A percentile compares a stretch with the other conserved stretches of the same genome.
These are phyloP conservation scores for Gymnocypris eckloni DNA, from an alignment of 2,797 vertebrate species.

Conservation along the genomic window DNA sequence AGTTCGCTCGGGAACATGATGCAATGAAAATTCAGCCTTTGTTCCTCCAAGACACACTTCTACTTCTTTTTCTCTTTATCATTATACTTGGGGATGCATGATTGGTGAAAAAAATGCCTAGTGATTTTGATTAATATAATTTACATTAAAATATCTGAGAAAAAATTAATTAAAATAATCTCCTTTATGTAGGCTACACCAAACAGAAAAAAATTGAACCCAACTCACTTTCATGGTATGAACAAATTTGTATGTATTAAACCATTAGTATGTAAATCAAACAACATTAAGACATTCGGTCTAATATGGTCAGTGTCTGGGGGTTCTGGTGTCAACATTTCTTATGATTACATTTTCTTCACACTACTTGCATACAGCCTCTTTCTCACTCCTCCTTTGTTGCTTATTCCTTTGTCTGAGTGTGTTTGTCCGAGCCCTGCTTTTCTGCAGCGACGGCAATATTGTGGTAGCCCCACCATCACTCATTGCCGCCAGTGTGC, in stretches of 20 bases:
- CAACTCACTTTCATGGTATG: not conserved
- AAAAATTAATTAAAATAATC: not conserved
- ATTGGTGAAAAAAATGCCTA: not conserved
- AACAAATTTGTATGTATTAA: not conserved
- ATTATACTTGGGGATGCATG: not conserved
- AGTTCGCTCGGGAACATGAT: not conserved
- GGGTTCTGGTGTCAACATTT: conserved; percentile 17
- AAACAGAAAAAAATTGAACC: not conserved
- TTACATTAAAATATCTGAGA: not conserved
- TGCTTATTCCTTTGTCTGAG: conserved; percentile 45
- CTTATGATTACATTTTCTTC: not conserved
- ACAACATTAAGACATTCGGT: not conserved
- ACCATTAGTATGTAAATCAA: not conserved
- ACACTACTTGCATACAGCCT: conserved; percentile 9
- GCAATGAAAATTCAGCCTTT: conserved; percentile 5
- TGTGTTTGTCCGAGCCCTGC: conserved; percentile 45
- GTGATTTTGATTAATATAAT: not conserved
- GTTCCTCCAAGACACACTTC: not conserved
- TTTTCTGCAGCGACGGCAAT: conserved; percentile 49
- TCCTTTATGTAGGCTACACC: not conserved
- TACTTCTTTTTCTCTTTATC: not conserved
- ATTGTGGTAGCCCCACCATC: conserved; percentile 46
- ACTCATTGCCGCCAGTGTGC: conserved; percentile 47
- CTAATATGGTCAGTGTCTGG: not conserved
- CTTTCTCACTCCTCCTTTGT: conserved; percentile 23